These are phyloP conservation scores for Dynastes tityus DNA, from an alignment of 2,888 invertebrate species.

Conservation along the genomic window DNA sequence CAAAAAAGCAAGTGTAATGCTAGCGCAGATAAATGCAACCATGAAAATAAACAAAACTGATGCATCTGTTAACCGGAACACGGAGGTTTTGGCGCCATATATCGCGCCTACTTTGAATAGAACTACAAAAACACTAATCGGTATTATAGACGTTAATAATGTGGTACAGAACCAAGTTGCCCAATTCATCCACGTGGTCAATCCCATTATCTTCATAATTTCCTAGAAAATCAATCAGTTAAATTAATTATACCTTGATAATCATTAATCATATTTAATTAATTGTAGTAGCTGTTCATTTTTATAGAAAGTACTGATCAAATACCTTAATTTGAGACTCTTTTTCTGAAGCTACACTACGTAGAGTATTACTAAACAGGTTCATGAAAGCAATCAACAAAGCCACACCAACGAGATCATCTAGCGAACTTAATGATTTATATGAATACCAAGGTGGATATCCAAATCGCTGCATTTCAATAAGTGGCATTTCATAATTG, in stretches of 20 bases:
- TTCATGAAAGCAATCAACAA: constrained; percentile 88
- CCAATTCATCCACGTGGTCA: constrained; percentile 89
- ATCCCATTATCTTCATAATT: constrained; percentile 93
- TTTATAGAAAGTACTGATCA: constrained; percentile 48
- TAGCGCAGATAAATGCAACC: constrained; percentile 79
- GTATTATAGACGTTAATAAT: constrained; percentile 77
- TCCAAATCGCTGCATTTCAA: constrained; percentile 79
- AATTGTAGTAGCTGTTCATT: background rate
- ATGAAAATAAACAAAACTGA: constrained; percentile 81
- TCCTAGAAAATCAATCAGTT: constrained; percentile 73
- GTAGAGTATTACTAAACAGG: constrained; percentile 79
- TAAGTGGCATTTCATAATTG: constrained; percentile 59
- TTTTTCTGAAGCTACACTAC: constrained; percentile 83
- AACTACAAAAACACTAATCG: constrained; percentile 73
- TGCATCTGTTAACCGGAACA: constrained; percentile 80
- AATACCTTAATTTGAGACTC: constrained; percentile 82
- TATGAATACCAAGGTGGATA: constrained; percentile 84
- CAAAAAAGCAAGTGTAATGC: constrained; percentile 85
- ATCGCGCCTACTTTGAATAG: constrained; percentile 67
- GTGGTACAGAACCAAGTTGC: constrained; percentile 87
- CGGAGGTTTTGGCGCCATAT: constrained; percentile 69
- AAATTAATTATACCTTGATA: background rate
- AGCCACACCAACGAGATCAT: constrained; percentile 82
- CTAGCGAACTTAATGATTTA: constrained; percentile 78
- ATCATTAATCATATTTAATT: background rate